phyloP scores from a whole-genome alignment of 2,888 invertebrate genomes.

The Limnephilus marmoratus region DNA sequence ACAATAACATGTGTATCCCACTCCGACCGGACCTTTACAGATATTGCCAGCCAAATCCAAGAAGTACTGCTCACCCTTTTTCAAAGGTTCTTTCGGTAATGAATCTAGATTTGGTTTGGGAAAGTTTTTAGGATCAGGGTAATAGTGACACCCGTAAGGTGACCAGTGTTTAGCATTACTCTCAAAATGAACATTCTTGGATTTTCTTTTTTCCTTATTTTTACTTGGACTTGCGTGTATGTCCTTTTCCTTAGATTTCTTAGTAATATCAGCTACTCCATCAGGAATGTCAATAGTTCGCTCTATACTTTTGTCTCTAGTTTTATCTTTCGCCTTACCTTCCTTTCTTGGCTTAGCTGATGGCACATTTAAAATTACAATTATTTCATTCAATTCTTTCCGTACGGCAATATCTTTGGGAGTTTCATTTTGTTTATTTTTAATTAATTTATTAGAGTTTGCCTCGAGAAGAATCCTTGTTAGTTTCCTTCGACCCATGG shows the following conservation, averaged over 20 bases:
- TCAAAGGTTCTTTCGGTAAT: slow-evolving; percentile 89
- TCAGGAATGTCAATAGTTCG: slow-evolving; percentile 78
- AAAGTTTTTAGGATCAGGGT: slow-evolving; percentile 90
- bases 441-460: slow-evolving; percentile 81
- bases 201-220: slow-evolving; percentile 75
- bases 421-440: slow-evolving; percentile 93
- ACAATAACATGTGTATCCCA: slow-evolving; percentile 95
- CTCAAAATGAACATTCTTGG: slow-evolving; percentile 79
- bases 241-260: slow-evolving; percentile 69
- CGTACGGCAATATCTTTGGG: slow-evolving; percentile 92
- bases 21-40: slow-evolving; percentile 95
- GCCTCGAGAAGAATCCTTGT: slow-evolving; percentile 93
- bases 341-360: slow-evolving; percentile 73
- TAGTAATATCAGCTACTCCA: slow-evolving; percentile 70
- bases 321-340: slow-evolving; percentile 71
- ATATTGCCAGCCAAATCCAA: slow-evolving; percentile 96
- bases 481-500: slow-evolving; percentile 94
- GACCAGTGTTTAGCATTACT: slow-evolving; percentile 82
- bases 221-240: slow-evolving; percentile 69
- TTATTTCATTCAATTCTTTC: slow-evolving; percentile 91
- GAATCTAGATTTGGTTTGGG: slow-evolving; percentile 91
- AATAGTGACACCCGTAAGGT: slow-evolving; percentile 94
- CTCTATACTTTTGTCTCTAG: slow-evolving; percentile 75
- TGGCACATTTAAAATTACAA: slow-evolving; percentile 84
- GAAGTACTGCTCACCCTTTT: slow-evolving; percentile 95